Evolutionary conservation across 2,888 invertebrate genomes (phyloP), one percentile per base, ranked within the genome.

Genomic region (Ellobium chinense): DNA sequence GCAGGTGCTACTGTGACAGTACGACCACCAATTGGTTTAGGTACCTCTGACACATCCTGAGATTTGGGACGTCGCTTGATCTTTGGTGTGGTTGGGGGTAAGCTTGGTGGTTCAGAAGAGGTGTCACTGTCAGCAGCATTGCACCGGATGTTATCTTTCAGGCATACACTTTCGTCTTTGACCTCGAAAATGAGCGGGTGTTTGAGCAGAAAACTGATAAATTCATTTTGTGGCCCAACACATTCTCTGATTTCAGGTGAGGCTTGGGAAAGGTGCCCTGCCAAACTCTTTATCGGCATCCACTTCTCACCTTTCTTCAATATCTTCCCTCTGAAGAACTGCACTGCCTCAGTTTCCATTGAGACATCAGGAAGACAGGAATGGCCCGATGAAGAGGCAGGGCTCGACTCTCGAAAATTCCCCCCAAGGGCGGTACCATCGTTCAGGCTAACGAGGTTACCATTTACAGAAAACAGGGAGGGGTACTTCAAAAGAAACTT

Each of bases 401-500:
- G 88, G 83, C 90, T 89, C 83, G 86, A 91, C 88, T 88, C 93
- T 78, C 89, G 88, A 88, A 89, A 88, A 83, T 86, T 88, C 87
- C 89, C 90, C 88, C 89, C 88, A 89, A 88, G 91, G 89, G 88
- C 92, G 89, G 90, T 91, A 89, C 85, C 90, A 84, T 90, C 90
- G 84, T 91, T 91, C 80, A 90, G 84, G 83, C 88, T 88, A 62
- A 90, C 90, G 66, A 90, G 85, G 85, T 91, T 91, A 83, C 90
- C 99, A 92, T 98, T 97, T 90, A 99, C 96, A 88, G 96, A 95
- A 94, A 99, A 99, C 91, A 99, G 95, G 84, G 98, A 96, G 89
- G 99, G 99, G 95, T 98, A 99, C 93, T 98, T 98, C 79, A 96
- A 95, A 91, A 99, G 95, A 94, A 99, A 99, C 94, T 99, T 99